Evolutionary conservation across 1,140 invertebrate genomes (phyloP).

Genomic region (Lucilia cuprina): DNA sequence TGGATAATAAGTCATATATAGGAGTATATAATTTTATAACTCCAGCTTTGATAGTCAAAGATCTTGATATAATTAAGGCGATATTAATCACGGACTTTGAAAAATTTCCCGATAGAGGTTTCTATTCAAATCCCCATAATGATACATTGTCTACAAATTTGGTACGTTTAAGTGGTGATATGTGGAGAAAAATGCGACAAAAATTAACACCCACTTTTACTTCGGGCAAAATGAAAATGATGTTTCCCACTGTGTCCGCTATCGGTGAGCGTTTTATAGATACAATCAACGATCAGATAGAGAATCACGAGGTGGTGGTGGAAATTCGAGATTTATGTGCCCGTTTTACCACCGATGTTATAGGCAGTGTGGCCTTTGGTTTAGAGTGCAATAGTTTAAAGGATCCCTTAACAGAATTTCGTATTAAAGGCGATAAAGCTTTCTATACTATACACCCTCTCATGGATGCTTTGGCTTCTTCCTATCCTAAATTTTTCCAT

Average conservation of each 20-base stretch:
- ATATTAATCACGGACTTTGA: constrained; percentile 69
- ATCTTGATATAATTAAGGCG: constrained; percentile 68
- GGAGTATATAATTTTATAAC: constrained; percentile 50
- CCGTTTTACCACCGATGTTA: constrained; percentile 69
- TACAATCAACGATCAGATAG: constrained; percentile 46
- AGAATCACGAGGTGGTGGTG: constrained; percentile 41
- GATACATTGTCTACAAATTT: constrained; percentile 64
- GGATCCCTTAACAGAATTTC: constrained; percentile 64
- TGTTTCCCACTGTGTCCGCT: constrained; percentile 61
- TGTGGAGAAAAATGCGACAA: constrained; percentile 67
- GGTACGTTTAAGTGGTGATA: constrained; percentile 63
- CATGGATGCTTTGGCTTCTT: constrained; percentile 37
- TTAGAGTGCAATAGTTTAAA: constrained; percentile 30
- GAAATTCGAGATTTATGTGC: constrained; percentile 58
- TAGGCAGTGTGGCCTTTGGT: constrained; percentile 56
- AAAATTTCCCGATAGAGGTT: constrained; percentile 64
- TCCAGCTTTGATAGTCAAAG: constrained; percentile 48
- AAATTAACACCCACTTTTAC: constrained; percentile 68
- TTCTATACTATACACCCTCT: constrained; percentile 46
- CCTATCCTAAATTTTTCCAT: constrained; percentile 47
- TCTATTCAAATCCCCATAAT: constrained; percentile 61
- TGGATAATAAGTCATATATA: constrained; percentile 43
- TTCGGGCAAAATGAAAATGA: constrained; percentile 67
- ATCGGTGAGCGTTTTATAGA: constrained; percentile 56
- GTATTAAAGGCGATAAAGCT: constrained; percentile 52